Conservation (phyloP, 1,140 invertebrate species). For the Stenopsyche tienmushanensis region DNA sequence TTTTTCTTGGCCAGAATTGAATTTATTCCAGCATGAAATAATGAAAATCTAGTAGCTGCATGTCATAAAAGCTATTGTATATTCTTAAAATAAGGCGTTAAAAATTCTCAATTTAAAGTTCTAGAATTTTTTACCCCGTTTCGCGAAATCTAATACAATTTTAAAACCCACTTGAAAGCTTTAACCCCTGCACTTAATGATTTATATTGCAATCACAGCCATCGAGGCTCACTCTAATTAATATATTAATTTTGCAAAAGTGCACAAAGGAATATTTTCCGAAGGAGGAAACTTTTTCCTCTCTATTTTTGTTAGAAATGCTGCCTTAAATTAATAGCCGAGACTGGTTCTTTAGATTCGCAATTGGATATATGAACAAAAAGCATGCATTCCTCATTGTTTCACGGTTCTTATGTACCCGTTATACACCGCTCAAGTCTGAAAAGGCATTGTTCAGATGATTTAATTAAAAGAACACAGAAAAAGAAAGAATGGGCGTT, state of each 20-base stretch:
- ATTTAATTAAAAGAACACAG: conserved; percentile 32
- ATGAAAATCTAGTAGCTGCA: too few species aligned
- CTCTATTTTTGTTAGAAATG: not conserved
- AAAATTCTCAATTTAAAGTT: too few species aligned
- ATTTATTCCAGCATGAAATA: too few species aligned
- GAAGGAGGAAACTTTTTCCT: not conserved
- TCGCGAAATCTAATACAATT: too few species aligned
- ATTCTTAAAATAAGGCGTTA: too few species aligned
- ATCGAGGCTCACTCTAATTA: not conserved
- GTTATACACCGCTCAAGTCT: not conserved
- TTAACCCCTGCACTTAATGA: not conserved
- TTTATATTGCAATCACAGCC: not conserved
- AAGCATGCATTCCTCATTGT: not conserved
- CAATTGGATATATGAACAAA: not conserved
- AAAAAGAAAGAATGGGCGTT: conserved; percentile 7
- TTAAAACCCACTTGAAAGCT: too few species aligned
- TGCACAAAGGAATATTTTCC: not conserved
- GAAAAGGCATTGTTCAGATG: conserved; percentile 22
- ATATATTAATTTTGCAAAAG: not conserved
- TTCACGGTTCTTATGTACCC: not conserved
- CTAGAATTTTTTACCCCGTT: too few species aligned
- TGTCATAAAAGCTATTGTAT: too few species aligned
- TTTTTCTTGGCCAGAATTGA: too few species aligned
- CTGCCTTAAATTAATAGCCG: not conserved
- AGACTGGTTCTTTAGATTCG: not conserved